These are phyloP conservation scores for Anarsia innoxiella DNA, from an alignment of 2,888 invertebrate genomes.

Conservation along the genomic window DNA sequence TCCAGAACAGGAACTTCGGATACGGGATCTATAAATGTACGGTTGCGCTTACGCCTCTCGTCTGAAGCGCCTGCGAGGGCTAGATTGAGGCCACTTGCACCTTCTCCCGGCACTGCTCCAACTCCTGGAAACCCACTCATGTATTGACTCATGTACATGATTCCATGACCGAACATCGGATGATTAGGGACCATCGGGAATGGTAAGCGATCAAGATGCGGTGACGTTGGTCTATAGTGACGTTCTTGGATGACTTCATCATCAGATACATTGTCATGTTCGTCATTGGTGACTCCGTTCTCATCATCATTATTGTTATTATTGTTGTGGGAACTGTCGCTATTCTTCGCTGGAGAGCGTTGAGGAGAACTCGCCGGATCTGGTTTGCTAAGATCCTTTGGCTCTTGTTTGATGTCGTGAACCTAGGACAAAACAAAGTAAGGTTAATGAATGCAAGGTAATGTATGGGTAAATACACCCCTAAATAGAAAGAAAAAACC, in stretches of 20 bases:
- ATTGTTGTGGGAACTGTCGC: conserved; percentile 67
- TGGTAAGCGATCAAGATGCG: conserved; percentile 70
- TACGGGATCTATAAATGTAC: conserved; percentile 99
- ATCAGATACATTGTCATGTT: conserved; percentile 70
- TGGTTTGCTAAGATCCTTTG: conserved; percentile 60
- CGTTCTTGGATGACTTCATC: conserved; percentile 63
- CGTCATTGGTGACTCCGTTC: conserved; percentile 60
- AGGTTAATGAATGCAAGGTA: not conserved
- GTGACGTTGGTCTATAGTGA: conserved; percentile 55
- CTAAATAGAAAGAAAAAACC: too few relatives aligned
- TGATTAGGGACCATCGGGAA: conserved; percentile 89
- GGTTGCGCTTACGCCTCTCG: conserved; percentile 93
- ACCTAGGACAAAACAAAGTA: conserved; percentile 42
- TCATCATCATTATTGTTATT: conserved; percentile 66
- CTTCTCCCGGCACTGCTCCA: conserved; percentile 69
- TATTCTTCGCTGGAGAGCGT: conserved; percentile 73
- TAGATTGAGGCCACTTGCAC: conserved; percentile 77
- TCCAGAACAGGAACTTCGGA: conserved; percentile 96
- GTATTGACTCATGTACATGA: conserved; percentile 95
- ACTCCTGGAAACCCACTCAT: conserved; percentile 77
- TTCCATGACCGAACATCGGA: conserved; percentile 91
- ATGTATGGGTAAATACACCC: conserved; percentile 10
- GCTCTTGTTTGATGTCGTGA: conserved; percentile 73
- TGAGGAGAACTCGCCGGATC: conserved; percentile 61
- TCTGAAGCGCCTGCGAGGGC: conserved; percentile 81